These are phyloP conservation scores for Sebastes hopkinsi DNA, from an alignment of 2,797 vertebrate species.

Conservation along the genomic window DNA sequence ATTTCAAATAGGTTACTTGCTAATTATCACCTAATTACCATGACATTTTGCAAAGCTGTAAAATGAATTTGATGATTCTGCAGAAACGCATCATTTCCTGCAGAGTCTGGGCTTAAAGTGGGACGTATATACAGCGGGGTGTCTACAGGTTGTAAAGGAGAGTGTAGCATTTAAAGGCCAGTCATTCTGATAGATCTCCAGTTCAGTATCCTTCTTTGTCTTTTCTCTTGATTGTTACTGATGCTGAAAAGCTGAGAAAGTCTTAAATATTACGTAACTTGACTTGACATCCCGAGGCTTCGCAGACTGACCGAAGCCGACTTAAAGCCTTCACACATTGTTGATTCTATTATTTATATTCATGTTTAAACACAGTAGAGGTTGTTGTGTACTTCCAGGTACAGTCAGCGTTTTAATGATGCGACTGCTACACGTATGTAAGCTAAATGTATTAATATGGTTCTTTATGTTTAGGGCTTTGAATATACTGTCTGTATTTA, in stretches of 20 bases:
- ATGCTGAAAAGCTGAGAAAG: not conserved
- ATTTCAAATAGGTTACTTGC: too few relatives aligned
- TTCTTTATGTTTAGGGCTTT: slow-evolving; percentile 1
- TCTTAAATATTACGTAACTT: not conserved
- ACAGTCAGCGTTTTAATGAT: not conserved
- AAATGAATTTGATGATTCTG: not conserved
- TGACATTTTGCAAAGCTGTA: too few relatives aligned
- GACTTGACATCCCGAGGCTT: not conserved
- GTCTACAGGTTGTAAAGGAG: not conserved
- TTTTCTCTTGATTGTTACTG: not conserved
- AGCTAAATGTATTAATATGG: not conserved
- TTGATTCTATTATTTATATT: not conserved
- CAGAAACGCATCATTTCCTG: not conserved
- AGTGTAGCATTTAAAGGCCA: not conserved
- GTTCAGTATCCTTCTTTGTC: not conserved
- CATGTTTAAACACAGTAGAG: not conserved
- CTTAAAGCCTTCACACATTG: not conserved
- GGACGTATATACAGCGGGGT: not conserved
- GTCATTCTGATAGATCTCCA: not conserved
- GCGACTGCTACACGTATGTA: not conserved
- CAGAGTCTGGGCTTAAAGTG: not conserved
- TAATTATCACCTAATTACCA: too few relatives aligned
- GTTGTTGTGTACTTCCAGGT: not conserved
- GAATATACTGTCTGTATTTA: not conserved
- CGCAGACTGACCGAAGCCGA: not conserved